Conservation (phyloP, 2,888 invertebrate species). For the Coenonympha arcania region DNA sequence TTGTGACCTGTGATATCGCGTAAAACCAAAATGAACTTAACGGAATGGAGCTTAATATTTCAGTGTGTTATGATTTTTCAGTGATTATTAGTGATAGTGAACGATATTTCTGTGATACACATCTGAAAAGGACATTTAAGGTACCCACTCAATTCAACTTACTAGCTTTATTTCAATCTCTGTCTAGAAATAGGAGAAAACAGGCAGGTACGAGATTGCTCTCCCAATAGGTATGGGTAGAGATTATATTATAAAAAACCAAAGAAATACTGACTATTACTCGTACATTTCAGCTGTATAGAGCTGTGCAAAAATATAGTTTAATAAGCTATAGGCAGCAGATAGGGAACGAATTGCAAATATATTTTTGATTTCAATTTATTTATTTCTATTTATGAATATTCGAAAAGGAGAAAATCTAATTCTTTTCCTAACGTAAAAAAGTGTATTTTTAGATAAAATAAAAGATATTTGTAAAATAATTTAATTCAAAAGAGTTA, state of each 20-base stretch:
- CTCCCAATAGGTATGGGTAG: too few relatives aligned
- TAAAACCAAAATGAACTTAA: constrained; percentile 51
- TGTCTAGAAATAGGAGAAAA: not conserved
- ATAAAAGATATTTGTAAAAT: not conserved
- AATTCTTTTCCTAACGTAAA: too few relatives aligned
- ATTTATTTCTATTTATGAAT: too few relatives aligned
- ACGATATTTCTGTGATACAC: constrained; percentile 59
- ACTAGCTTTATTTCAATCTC: not conserved
- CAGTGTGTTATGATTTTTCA: constrained; percentile 64
- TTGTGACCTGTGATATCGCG: constrained; percentile 55
- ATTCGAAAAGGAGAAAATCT: too few relatives aligned
- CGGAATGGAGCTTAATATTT: constrained; percentile 70
- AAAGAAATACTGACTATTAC: too few relatives aligned
- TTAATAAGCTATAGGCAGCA: too few relatives aligned
- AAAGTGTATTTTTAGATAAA: not conserved
- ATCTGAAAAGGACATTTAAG: constrained; percentile 59
- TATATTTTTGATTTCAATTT: too few relatives aligned
- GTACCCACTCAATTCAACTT: constrained; percentile 40
- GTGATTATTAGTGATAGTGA: constrained; percentile 72
- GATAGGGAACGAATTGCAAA: too few relatives aligned
- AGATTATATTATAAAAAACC: too few relatives aligned
- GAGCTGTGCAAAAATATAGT: too few relatives aligned
- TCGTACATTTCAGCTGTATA: too few relatives aligned
- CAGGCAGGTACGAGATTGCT: too few relatives aligned
- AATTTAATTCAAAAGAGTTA: not conserved